A percentile compares a stretch with the other conserved stretches of the same genome.
Evolutionary conservation across 92 coral and sea anemone species (phyloP).

Genomic region (Umimayanthus chanpuru): DNA sequence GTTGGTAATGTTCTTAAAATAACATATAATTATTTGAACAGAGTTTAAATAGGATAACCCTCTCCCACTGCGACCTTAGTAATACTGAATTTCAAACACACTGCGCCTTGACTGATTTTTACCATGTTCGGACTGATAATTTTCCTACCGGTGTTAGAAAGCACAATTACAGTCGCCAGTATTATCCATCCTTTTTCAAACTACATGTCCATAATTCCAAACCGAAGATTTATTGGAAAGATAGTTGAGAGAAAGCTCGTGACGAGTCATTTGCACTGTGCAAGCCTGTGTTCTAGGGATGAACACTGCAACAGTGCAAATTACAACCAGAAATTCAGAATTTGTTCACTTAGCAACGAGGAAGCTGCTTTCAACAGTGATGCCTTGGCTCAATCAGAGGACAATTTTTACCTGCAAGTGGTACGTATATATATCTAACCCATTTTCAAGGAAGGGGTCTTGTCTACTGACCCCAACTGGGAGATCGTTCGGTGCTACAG

Average conservation of each 20-base stretch:
- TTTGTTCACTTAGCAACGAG: not conserved
- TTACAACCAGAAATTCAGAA: not conserved
- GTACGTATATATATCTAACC: too few relatives aligned
- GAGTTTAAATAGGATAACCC: not conserved
- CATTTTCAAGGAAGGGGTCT: too few relatives aligned
- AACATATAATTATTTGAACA: not conserved
- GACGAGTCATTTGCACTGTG: not conserved
- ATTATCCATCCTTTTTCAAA: not conserved
- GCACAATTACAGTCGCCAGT: not conserved
- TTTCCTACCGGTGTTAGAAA: not conserved
- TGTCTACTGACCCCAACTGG: too few relatives aligned
- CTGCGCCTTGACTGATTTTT: not conserved
- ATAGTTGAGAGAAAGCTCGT: not conserved
- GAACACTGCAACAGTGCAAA: conserved; percentile 2
- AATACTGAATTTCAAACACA: not conserved
- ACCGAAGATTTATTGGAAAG: not conserved
- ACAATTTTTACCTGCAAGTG: not conserved
- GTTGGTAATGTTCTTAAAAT: too few relatives aligned
- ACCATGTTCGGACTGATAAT: not conserved
- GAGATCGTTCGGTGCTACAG: too few relatives aligned
- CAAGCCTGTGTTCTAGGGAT: not conserved
- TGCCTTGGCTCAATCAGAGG: not conserved
- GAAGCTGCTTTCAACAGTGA: not conserved
- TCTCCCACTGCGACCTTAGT: not conserved
- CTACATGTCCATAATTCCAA: not conserved